Conservation (phyloP, 2,113 vertebrate genomes). For the Phylloscopus trochilus region DNA sequence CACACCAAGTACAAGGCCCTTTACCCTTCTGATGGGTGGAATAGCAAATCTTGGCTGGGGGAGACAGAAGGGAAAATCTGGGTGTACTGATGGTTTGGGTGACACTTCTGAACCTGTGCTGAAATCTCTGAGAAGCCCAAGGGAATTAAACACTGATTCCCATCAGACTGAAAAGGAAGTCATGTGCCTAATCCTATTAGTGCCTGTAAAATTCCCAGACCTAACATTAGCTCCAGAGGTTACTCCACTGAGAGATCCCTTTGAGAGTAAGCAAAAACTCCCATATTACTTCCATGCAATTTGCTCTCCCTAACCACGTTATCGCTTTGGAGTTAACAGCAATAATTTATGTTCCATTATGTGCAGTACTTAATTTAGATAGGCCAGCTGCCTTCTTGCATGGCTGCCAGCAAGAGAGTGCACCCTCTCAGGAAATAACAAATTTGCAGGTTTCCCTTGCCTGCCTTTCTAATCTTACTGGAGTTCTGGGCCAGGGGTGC, state of each 20-base stretch:
- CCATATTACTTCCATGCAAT: neutral
- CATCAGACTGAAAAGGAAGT: neutral
- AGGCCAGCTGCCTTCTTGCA: neutral
- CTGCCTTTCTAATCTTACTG: neutral
- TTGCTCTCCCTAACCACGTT: neutral
- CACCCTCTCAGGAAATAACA: neutral
- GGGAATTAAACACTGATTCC: conserved; percentile 14
- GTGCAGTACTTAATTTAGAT: neutral
- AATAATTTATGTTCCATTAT: conserved; percentile 30
- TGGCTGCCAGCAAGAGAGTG: neutral
- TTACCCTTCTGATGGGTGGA: neutral
- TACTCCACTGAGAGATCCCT: neutral
- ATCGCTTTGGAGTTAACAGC: neutral
- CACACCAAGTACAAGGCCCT: neutral
- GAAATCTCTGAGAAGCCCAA: neutral
- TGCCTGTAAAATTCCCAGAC: conserved; percentile 41
- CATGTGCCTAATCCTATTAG: conserved; percentile 35
- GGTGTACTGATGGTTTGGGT: neutral
- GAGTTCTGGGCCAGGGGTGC: neutral
- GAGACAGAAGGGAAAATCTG: neutral
- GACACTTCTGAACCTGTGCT: neutral
- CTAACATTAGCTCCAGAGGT: neutral
- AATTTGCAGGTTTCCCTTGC: neutral
- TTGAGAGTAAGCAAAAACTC: neutral
- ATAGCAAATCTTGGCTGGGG: neutral